Evolutionary conservation across 2,888 invertebrate genomes (phyloP).

Genomic region (Petrolisthes manimaculis): DNA sequence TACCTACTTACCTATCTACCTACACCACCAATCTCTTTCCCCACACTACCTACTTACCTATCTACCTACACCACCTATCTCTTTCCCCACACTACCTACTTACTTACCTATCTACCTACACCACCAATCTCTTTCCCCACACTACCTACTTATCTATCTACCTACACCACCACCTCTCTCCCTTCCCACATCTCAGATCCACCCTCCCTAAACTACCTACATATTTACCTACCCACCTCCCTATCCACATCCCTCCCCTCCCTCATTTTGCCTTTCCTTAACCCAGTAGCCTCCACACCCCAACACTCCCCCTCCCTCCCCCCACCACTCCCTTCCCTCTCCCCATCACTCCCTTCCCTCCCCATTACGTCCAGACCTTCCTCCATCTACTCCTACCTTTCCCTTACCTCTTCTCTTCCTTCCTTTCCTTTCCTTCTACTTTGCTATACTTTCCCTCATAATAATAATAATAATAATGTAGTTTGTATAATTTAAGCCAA

Average conservation of each 20-base stretch:
- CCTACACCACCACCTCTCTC: not conserved
- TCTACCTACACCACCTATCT: not conserved
- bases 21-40: not conserved
- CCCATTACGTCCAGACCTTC: not conserved
- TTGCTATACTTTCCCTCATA: not conserved
- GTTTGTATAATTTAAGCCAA: too few species aligned
- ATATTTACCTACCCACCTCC: not conserved
- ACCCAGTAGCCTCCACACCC: not conserved
- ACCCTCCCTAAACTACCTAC: too few species aligned
- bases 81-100: not conserved
- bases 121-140: not conserved
- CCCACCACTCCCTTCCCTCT: too few species aligned
- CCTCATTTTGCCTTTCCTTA: not conserved
- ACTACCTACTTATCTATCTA: not conserved
- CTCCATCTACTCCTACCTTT: not conserved
- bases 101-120: not conserved
- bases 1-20: not conserved
- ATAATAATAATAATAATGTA: too few species aligned
- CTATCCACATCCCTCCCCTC: not conserved
- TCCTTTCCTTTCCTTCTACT: slow-evolving; percentile 3
- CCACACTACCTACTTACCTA: not conserved
- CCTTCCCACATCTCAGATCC: too few species aligned
- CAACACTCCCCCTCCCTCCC: not conserved
- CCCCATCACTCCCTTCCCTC: not conserved
- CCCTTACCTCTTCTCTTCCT: not conserved